These are phyloP conservation scores for Pristiophorus japonicus DNA, from an alignment of 2,113 vertebrate species.

Conservation along the genomic window DNA sequence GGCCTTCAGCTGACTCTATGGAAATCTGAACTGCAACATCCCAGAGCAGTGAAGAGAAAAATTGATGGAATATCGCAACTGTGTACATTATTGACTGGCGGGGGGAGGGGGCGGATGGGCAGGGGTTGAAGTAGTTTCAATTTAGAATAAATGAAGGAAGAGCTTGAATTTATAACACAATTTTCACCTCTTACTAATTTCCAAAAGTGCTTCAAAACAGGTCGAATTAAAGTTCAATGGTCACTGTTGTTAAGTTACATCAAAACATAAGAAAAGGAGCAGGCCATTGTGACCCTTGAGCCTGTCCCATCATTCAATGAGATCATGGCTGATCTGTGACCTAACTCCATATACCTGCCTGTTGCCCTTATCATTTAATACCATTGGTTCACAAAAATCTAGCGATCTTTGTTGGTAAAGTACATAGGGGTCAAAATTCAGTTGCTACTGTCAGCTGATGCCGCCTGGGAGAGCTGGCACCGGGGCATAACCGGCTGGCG, in stretches of 20 bases:
- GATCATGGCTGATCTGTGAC: no score
- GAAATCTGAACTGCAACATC: background rate
- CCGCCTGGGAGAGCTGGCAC: no score
- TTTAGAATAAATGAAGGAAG: background rate
- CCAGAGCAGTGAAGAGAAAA: background rate
- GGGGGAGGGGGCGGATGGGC: background rate
- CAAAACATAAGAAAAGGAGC: no score
- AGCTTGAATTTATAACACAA: background rate
- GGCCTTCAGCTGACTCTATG: background rate
- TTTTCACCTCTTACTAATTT: background rate
- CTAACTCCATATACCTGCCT: no score
- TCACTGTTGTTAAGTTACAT: background rate
- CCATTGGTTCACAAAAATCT: no score
- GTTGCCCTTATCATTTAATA: no score
- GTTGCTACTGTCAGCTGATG: no score
- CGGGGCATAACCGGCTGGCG: no score
- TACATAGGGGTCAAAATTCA: no score
- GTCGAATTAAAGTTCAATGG: background rate
- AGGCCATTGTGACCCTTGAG: no score
- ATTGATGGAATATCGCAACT: background rate
- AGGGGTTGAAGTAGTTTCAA: background rate
- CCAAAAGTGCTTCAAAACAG: background rate
- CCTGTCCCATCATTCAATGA: no score
- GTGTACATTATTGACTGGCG: background rate
- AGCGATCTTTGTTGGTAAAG: no score